Evolutionary conservation across 1,140 invertebrate genomes (phyloP).

Genomic region (Magallana angulata): DNA sequence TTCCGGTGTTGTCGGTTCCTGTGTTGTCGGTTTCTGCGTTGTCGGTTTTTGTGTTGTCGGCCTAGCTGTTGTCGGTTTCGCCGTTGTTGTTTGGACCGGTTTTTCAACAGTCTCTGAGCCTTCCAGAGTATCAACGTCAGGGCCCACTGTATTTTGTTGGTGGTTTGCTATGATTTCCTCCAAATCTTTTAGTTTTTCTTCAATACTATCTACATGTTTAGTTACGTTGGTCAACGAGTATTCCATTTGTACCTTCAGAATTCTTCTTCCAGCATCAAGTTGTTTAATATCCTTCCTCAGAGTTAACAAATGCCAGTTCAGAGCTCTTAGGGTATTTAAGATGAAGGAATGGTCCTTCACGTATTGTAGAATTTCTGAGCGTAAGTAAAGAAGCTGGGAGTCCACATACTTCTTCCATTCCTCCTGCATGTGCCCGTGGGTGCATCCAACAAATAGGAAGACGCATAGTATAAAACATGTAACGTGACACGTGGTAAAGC

Average conservation of each 20-base stretch:
- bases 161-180: slow-evolving; percentile 1
- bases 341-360: slow-evolving; percentile 5
- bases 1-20: not conserved
- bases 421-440: not conserved
- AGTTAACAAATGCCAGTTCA: not conserved
- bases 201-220: not conserved
- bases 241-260: not conserved
- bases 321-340: not conserved
- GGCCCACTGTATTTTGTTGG: not conserved
- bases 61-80: not conserved
- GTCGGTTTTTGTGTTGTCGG: not conserved
- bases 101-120: slow-evolving; percentile 2
- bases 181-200: slow-evolving; percentile 14
- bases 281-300: slow-evolving; percentile 17
- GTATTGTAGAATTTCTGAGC: slow-evolving; percentile 27
- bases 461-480: not conserved
- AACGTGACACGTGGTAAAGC: not conserved
- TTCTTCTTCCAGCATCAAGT: slow-evolving; percentile 6
- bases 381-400: not conserved
- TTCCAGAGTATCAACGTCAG: not conserved
- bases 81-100: not conserved
- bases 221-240: not conserved
- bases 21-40: not conserved
- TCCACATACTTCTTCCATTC: slow-evolving; percentile 5
- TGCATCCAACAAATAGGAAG: not conserved